Conservation (phyloP, 1,140 invertebrate species). For the Polyergus mexicanus region DNA sequence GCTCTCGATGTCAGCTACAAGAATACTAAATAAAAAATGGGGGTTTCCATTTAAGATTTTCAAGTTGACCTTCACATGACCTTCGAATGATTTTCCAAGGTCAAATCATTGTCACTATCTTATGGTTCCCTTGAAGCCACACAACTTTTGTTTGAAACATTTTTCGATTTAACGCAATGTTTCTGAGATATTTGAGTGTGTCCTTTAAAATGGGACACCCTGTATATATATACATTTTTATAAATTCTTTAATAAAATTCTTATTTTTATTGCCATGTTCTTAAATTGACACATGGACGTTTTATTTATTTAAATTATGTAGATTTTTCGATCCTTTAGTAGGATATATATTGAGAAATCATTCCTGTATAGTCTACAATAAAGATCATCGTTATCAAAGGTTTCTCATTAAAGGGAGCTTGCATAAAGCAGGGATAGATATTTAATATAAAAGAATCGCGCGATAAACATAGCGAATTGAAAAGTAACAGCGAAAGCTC, state of each 20-base stretch:
- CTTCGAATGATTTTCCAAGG: too few species aligned
- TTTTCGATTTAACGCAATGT: too few species aligned
- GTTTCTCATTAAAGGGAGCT: slow-evolving; percentile 11
- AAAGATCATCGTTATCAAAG: background rate
- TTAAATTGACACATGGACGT: background rate
- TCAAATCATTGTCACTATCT: too few species aligned
- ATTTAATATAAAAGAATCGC: slow-evolving; percentile 11
- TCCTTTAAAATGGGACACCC: too few species aligned
- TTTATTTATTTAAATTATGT: background rate
- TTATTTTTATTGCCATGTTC: background rate
- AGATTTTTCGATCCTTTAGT: background rate
- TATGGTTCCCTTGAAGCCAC: too few species aligned
- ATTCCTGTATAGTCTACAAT: background rate
- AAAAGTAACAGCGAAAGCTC: background rate
- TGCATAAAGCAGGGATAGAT: background rate
- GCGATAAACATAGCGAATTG: background rate
- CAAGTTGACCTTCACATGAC: too few species aligned
- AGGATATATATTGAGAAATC: background rate
- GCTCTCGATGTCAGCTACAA: too few species aligned
- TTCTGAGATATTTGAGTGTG: too few species aligned
- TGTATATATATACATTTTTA: background rate
- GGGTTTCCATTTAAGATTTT: too few species aligned
- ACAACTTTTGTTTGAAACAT: too few species aligned
- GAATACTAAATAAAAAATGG: too few species aligned
- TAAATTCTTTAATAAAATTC: background rate